Evolutionary conservation across 2,888 invertebrate genomes (phyloP).

Genomic region (Perithous albicinctus): DNA sequence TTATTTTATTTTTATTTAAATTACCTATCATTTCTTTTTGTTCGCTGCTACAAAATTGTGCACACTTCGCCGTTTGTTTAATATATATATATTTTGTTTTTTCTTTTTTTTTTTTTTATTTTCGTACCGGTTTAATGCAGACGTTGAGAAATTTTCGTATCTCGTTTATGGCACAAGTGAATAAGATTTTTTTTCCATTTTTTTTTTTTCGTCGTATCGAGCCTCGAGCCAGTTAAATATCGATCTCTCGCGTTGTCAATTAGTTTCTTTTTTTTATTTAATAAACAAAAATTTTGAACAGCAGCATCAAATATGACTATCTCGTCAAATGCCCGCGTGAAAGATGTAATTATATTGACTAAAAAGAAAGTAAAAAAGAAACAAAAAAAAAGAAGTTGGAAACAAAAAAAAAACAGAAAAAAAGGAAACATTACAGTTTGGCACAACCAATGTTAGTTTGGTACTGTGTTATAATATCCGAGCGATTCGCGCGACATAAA

Average conservation of each 20-base stretch:
- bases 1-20: conserved; percentile 58
- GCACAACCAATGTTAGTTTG: conserved; percentile 79
- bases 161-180: conserved; percentile 79
- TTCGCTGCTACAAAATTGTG: conserved; percentile 51
- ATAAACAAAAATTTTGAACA: conserved; percentile 40
- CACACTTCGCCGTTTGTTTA: conserved; percentile 56
- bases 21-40: conserved; percentile 63
- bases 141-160: conserved; percentile 58
- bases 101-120: conserved; percentile 23
- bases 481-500: conserved; percentile 59
- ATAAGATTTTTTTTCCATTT: conserved; percentile 68
- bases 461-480: conserved; percentile 72
- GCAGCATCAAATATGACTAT: conserved; percentile 27
- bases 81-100: too few species aligned
- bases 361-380: conserved; percentile 61
- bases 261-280: conserved; percentile 24
- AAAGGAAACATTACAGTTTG: conserved; percentile 72
- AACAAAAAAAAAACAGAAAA: conserved; percentile 52
- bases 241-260: conserved; percentile 35
- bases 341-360: conserved; percentile 72
- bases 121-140: conserved; percentile 44
- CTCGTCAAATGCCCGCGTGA: conserved; percentile 73
- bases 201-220: conserved; percentile 50
- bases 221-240: conserved; percentile 49
- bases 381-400: conserved; percentile 48